These are phyloP conservation scores for Helleia helle DNA, from an alignment of 2,888 invertebrate genomes.

Conservation along the genomic window DNA sequence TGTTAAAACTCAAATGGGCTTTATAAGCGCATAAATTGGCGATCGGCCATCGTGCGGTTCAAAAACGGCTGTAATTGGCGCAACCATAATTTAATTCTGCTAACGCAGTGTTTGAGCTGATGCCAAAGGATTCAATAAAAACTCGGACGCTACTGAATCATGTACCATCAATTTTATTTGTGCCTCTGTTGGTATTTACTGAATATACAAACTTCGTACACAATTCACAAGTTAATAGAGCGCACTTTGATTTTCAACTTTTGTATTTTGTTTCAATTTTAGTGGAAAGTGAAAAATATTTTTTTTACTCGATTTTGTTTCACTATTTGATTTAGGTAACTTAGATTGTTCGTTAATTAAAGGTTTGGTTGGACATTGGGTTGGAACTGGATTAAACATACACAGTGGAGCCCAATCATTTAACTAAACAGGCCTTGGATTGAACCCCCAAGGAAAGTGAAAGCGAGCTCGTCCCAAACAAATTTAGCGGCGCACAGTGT, in stretches of 20 bases:
- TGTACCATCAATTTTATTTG: constrained; percentile 40
- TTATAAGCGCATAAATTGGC: constrained; percentile 56
- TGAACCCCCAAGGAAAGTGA: no score
- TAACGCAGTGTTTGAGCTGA: constrained; percentile 64
- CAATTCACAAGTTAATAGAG: constrained; percentile 1
- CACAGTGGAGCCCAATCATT: no score
- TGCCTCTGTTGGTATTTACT: constrained; percentile 19
- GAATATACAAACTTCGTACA: constrained; percentile 11
- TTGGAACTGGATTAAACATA: no score
- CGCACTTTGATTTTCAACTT: neutral
- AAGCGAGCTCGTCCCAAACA: no score
- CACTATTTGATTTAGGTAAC: no score
- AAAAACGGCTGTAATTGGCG: constrained; percentile 65
- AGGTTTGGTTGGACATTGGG: no score
- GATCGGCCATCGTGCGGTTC: constrained; percentile 56
- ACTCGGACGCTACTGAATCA: constrained; percentile 35
- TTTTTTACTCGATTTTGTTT: no score
- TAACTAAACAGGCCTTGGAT: no score
- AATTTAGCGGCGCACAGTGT: no score
- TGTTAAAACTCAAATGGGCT: constrained; percentile 24
- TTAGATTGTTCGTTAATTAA: no score
- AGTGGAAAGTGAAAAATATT: neutral
- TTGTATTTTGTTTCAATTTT: neutral
- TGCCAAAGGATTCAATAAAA: constrained; percentile 66
- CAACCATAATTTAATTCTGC: constrained; percentile 64